These are phyloP conservation scores for Anastrepha obliqua DNA, from an alignment of 1,140 invertebrate species.

Conservation along the genomic window DNA sequence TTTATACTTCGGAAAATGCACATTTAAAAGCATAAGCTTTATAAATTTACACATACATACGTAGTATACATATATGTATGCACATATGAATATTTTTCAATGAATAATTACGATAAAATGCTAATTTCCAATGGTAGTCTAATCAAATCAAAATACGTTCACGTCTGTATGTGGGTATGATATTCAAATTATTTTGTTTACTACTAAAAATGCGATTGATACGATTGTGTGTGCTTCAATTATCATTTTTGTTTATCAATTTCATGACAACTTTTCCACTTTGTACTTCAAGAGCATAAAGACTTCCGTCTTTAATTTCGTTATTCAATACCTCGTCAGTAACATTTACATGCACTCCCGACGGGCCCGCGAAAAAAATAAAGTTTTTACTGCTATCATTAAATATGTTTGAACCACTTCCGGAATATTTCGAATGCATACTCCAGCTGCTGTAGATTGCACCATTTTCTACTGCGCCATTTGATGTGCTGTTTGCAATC, in stretches of 20 bases:
- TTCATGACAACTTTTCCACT: slow-evolving; percentile 72
- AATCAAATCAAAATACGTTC: neutral
- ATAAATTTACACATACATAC: neutral
- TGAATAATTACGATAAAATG: no score
- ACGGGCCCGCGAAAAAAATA: slow-evolving; percentile 83
- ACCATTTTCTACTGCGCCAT: slow-evolving; percentile 56
- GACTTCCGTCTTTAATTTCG: slow-evolving; percentile 79
- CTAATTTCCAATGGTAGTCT: neutral
- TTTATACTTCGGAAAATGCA: neutral
- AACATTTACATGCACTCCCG: slow-evolving; percentile 84
- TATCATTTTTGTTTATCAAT: slow-evolving; percentile 71
- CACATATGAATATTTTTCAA: neutral
- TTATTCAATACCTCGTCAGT: slow-evolving; percentile 84
- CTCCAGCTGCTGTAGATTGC: slow-evolving; percentile 67
- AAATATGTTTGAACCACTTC: slow-evolving; percentile 72
- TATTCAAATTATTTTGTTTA: neutral
- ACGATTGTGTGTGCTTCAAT: slow-evolving; percentile 37
- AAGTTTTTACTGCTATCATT: slow-evolving; percentile 74
- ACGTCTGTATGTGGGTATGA: neutral
- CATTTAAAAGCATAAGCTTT: no score
- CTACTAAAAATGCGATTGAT: neutral
- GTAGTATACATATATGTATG: neutral
- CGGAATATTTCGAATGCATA: slow-evolving; percentile 73
- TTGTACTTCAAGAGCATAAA: slow-evolving; percentile 78
- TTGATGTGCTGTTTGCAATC: slow-evolving; percentile 63